Evolutionary conservation across 2,113 vertebrate genomes (phyloP).

Genomic region (Macrotis lagotis): DNA sequence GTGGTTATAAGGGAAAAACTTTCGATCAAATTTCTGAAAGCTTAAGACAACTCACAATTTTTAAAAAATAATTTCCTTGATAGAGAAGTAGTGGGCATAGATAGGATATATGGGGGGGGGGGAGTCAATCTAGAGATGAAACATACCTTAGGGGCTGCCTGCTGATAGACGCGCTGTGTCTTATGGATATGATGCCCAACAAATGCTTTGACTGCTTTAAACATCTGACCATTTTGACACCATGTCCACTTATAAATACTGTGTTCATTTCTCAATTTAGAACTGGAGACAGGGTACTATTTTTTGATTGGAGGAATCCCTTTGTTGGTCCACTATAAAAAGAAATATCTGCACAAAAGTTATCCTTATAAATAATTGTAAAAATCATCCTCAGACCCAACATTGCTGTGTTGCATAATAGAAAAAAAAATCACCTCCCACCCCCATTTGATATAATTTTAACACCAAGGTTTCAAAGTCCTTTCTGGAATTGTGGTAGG

Average conservation of each 20-base stretch:
- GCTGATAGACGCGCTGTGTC: neutral
- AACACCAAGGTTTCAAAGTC: neutral
- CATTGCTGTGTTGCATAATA: neutral
- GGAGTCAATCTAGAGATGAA: neutral
- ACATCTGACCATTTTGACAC: slow-evolving; percentile 18
- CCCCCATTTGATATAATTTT: neutral
- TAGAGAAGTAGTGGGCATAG: neutral
- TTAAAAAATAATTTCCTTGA: neutral
- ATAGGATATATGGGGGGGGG: neutral
- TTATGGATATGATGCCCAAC: slow-evolving; percentile 19
- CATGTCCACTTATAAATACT: neutral
- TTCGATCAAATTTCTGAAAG: slow-evolving; percentile 34
- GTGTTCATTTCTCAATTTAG: slow-evolving; percentile 53
- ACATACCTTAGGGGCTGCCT: neutral
- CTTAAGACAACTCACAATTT: neutral
- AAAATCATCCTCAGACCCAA: slow-evolving; percentile 64
- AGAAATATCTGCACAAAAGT: slow-evolving; percentile 63
- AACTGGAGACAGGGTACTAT: slow-evolving; percentile 43
- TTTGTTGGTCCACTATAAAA: slow-evolving; percentile 66
- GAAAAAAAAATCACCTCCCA: neutral
- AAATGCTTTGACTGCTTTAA: slow-evolving; percentile 31
- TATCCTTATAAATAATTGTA: slow-evolving; percentile 68
- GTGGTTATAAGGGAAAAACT: slow-evolving; percentile 39
- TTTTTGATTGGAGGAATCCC: neutral
- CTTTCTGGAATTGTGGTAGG: slow-evolving; percentile 22